Conservation (phyloP, 2,797 vertebrate species). For the Helarctos malayanus region DNA sequence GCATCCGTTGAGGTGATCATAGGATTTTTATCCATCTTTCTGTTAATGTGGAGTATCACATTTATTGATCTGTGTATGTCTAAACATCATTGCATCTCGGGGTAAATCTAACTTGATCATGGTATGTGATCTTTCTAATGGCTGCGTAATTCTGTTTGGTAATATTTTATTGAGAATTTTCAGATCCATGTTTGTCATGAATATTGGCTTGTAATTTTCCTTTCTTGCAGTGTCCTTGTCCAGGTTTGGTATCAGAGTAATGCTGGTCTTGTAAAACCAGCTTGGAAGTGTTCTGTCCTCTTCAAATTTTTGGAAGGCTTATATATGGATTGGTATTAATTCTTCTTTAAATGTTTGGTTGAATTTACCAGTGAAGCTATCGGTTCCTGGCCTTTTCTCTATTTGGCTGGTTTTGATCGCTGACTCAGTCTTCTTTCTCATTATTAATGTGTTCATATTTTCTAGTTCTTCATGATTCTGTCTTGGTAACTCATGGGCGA, state of each 20-base stretch:
- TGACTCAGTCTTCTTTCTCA: neutral
- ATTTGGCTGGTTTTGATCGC: neutral
- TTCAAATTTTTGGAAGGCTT: neutral
- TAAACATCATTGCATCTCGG: neutral
- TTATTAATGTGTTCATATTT: neutral
- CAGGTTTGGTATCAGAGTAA: neutral
- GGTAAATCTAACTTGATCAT: neutral
- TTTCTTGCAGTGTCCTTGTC: neutral
- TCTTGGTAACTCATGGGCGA: neutral
- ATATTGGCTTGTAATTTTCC: neutral
- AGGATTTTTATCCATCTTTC: neutral
- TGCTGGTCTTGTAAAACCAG: neutral
- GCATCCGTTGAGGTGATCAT: neutral
- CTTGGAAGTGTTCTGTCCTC: neutral
- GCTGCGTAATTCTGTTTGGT: neutral
- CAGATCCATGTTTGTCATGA: neutral
- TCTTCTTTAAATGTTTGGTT: neutral
- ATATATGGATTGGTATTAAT: neutral
- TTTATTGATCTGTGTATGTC: neutral
- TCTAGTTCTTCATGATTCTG: neutral
- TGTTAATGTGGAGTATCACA: neutral
- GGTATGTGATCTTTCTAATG: neutral
- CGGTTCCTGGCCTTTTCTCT: neutral
- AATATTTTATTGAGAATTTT: neutral
- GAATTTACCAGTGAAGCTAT: neutral